A percentile compares a stretch with the other conserved stretches of the same genome.
Conservation (phyloP, 2,888 invertebrate species). For the Drosophila gaucha region DNA sequence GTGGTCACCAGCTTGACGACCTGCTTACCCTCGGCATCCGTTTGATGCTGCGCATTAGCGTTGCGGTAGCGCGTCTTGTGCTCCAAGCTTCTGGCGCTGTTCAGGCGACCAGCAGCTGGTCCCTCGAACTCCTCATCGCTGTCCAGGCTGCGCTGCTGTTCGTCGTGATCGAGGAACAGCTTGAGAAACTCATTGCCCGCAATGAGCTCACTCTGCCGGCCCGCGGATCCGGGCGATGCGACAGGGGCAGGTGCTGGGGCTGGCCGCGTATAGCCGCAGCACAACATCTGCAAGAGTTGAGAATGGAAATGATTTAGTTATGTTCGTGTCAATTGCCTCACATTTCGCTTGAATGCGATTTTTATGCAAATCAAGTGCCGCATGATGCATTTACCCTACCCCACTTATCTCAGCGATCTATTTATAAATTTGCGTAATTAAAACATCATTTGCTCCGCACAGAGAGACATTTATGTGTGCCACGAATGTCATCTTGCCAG, state of each 20-base stretch:
- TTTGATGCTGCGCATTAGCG: constrained; percentile 47
- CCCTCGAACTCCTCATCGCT: constrained; percentile 65
- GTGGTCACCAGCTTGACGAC: constrained; percentile 81
- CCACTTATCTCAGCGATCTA: constrained; percentile 69
- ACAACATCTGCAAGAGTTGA: constrained; percentile 74
- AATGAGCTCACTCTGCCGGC: constrained; percentile 81
- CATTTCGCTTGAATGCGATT: constrained; percentile 42
- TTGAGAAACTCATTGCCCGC: constrained; percentile 84
- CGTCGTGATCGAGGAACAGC: constrained; percentile 80
- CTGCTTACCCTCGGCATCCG: constrained; percentile 64
- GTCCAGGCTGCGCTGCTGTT: constrained; percentile 70
- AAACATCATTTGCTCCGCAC: constrained; percentile 61
- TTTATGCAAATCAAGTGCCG: constrained; percentile 58
- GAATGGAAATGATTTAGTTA: constrained; percentile 44
- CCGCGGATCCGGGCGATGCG: constrained; percentile 14
- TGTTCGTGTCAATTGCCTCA: constrained; percentile 50
- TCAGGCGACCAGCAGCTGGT: constrained; percentile 37
- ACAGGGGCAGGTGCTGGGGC: constrained; percentile 34
- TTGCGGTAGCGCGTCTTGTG: constrained; percentile 63
- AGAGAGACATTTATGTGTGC: constrained; percentile 24
- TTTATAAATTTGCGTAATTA: constrained; percentile 75
- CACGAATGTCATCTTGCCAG: constrained; percentile 61
- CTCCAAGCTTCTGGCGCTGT: constrained; percentile 59
- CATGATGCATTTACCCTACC: constrained; percentile 33
- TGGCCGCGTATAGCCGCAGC: constrained; percentile 61